Base-by-base conservation (phyloP, 2,888 invertebrate genomes). In the Rambutsinella grinnellia region DNA sequence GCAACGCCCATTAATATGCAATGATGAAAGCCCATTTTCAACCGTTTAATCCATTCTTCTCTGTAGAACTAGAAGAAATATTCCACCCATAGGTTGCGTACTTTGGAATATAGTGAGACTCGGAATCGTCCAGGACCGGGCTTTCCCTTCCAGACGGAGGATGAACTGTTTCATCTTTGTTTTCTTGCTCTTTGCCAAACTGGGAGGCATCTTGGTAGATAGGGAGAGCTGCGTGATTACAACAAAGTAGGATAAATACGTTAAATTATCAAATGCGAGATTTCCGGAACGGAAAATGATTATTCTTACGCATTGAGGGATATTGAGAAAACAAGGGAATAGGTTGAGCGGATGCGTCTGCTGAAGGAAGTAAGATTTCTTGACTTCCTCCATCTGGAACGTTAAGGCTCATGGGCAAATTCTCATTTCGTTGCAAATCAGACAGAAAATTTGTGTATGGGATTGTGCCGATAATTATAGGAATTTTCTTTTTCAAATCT, bases 401-500 rank as follows among this genome's bases (percentile, higher is more conserved):
- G n/a, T n/a, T n/a, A n/a, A n/a, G n/a, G n/a, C n/a, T 6, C 46
- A 56, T 3, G 67, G 66, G 6, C 17, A 56, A 47, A 57, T 56
- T 56, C 65, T 26, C 36, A 56, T 28, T 27, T n/a, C 36, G 56
- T 21, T 49, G 66, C 26, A 78, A 27, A 28, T 69, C 57, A 10
- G 58, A n/a, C 21, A 78, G 65, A 47, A 68, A 46, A 17, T 66
- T 62, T 3, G 62, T 61, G 27, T 57, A 67, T n/a, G 78, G 78
- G 13, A 78, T 75, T 21, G 75, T 78, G n/a, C 78, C 78, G 47
- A 78, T 26, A 15, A 78, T n/a, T 17, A 78, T 24, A 3, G 72
- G 72, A 1, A 58, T 56, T 47, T 61, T 65, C 61, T 65, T 68
- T 28, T 65, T 63, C 27, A 69, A 68, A 53, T 68, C 70, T 21